These are phyloP conservation scores for Chaetorhynchus papuensis DNA, from an alignment of 2,113 vertebrate species.

Conservation along the genomic window DNA sequence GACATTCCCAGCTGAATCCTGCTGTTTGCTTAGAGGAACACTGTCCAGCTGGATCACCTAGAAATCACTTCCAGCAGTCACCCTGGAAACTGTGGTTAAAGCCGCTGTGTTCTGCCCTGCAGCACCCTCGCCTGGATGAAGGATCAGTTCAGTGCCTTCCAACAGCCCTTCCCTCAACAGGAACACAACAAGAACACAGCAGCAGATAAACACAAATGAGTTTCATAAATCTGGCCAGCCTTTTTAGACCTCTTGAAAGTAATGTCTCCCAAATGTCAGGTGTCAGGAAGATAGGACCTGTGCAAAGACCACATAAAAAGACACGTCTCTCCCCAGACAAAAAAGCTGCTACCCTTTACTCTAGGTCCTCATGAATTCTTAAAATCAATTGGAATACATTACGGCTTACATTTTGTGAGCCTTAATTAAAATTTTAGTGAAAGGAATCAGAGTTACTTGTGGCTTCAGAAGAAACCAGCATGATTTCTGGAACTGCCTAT, in stretches of 20 bases:
- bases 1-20: neutral
- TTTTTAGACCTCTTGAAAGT: neutral
- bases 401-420: rapidly evolving
- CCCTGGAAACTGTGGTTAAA: neutral
- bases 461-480: neutral
- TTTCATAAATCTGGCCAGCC: neutral
- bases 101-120: rapidly evolving
- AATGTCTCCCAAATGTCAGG: neutral
- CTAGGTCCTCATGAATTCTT: neutral
- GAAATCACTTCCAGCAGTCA: neutral
- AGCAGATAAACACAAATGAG: neutral
- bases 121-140: rapidly evolving
- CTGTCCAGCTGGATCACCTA: neutral
- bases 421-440: neutral
- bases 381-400: neutral
- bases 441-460: neutral
- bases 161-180: neutral
- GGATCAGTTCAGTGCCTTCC: neutral
- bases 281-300: neutral
- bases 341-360: neutral
- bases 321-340: neutral
- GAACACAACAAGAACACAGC: neutral
- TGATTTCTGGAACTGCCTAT: neutral
- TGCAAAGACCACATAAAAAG: neutral
- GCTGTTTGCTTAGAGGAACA: neutral